Conservation (phyloP, 2,797 vertebrate genomes). For the Chloroceryle inda region DNA sequence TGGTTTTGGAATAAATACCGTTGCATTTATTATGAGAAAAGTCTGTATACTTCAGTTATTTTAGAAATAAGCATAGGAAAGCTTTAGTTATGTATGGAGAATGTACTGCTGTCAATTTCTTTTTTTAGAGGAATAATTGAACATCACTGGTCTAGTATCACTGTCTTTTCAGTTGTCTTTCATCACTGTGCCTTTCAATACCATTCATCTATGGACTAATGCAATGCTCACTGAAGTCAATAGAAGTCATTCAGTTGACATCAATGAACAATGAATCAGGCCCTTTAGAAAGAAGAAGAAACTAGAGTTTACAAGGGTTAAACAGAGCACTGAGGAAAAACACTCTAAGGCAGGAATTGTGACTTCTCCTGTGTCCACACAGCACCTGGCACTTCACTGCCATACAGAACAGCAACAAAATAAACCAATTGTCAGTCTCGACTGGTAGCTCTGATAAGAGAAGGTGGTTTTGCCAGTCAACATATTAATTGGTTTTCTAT, state of each 20-base stretch:
- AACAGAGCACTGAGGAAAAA: constrained; percentile 22
- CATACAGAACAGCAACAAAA: neutral
- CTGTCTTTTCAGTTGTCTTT: constrained; percentile 63
- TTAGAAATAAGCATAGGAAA: neutral
- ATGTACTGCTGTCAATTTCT: neutral
- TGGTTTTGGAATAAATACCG: neutral
- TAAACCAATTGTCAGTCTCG: neutral
- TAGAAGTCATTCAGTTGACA: constrained; percentile 66
- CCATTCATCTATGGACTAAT: constrained; percentile 65
- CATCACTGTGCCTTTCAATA: constrained; percentile 62
- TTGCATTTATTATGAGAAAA: neutral
- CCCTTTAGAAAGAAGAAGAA: constrained; percentile 55
- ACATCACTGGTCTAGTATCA: neutral
- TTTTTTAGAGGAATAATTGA: constrained; percentile 19
- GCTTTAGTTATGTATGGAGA: neutral
- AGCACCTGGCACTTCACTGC: neutral
- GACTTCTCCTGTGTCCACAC: neutral
- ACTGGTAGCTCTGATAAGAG: neutral
- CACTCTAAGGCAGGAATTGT: neutral
- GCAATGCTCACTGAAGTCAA: constrained; percentile 51
- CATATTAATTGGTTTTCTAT: constrained; percentile 1
- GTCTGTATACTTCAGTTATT: neutral
- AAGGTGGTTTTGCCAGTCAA: neutral
- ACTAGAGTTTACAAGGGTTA: constrained; percentile 58
- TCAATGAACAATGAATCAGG: constrained; percentile 55